Evolutionary conservation across 35 echinoderm and acorn worm species (phyloP).

Genomic region (Acanthaster planci): DNA sequence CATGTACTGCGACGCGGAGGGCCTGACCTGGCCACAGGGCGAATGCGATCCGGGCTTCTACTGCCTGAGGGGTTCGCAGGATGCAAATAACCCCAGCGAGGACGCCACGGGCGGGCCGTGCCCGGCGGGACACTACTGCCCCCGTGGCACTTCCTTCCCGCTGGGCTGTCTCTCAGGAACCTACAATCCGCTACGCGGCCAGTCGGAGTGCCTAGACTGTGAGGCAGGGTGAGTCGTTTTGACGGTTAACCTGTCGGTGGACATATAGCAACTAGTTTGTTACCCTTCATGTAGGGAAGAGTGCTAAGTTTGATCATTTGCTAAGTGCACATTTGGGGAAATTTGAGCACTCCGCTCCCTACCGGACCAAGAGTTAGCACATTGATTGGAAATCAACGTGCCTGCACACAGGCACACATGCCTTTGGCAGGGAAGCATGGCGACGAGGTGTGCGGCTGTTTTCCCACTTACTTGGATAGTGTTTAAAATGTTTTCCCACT

Average conservation of each 20-base stretch:
- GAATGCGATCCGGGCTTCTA: slow-evolving; percentile 91
- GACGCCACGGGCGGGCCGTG: slow-evolving; percentile 87
- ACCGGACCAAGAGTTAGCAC: no score
- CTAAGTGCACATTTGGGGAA: no score
- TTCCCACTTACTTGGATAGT: no score
- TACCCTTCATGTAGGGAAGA: no score
- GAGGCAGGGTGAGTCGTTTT: slow-evolving; percentile 74
- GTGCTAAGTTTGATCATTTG: no score
- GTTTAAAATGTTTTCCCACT: no score
- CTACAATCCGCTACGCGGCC: slow-evolving; percentile 81
- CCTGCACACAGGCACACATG: no score
- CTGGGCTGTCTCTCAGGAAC: slow-evolving; percentile 85
- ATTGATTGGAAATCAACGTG: no score
- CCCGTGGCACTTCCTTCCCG: slow-evolving; percentile 88
- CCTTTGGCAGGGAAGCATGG: no score
- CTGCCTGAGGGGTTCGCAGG: slow-evolving; percentile 79
- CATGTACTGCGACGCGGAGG: slow-evolving; percentile 72
- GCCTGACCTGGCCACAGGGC: slow-evolving; percentile 69
- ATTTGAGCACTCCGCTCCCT: no score
- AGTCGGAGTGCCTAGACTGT: slow-evolving; percentile 80
- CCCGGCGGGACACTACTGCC: slow-evolving; percentile 81
- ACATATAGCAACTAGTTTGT: no score
- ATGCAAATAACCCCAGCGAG: slow-evolving; percentile 78
- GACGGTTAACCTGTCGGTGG: not conserved
- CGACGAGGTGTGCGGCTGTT: no score